phyloP scores from a whole-genome alignment of 2,888 invertebrate genomes.

The Drosophila nr. perissopoda region DNA sequence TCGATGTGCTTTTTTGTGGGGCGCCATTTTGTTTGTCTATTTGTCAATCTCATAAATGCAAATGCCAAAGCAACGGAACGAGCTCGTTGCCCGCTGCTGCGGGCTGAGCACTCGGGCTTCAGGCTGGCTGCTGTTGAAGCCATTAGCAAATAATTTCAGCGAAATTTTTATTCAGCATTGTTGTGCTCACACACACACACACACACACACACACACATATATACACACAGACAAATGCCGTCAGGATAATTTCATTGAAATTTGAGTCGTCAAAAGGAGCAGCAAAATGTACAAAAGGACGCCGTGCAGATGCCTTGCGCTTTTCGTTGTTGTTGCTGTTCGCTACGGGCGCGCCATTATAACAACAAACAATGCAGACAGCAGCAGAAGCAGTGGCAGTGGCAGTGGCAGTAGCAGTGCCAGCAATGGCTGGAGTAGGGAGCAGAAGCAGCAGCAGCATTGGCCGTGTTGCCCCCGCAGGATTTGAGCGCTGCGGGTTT shows the following conservation, averaged over 20 bases:
- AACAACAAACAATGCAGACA: slow-evolving; percentile 75
- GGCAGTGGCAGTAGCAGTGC: neutral
- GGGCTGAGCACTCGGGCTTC: slow-evolving; percentile 28
- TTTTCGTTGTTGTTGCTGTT: slow-evolving; percentile 59
- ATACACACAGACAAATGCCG: slow-evolving; percentile 58
- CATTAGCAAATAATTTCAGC: slow-evolving; percentile 80
- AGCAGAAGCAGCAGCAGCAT: slow-evolving; percentile 8
- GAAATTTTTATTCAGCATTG: slow-evolving; percentile 74
- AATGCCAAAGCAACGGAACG: slow-evolving; percentile 54
- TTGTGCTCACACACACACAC: slow-evolving; percentile 44
- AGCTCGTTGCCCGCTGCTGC: slow-evolving; percentile 28
- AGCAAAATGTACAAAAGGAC: slow-evolving; percentile 68
- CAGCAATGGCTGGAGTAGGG: slow-evolving; percentile 1
- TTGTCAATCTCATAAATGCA: slow-evolving; percentile 78
- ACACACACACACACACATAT: slow-evolving; percentile 4
- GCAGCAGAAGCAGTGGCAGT: slow-evolving; percentile 16
- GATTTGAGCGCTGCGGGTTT: slow-evolving; percentile 71
- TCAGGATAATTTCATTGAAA: slow-evolving; percentile 83
- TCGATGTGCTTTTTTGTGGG: slow-evolving; percentile 43
- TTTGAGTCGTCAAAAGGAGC: slow-evolving; percentile 78
- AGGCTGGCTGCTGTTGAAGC: slow-evolving; percentile 56
- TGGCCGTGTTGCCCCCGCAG: slow-evolving; percentile 63
- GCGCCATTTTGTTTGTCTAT: slow-evolving; percentile 75
- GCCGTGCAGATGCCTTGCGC: slow-evolving; percentile 75
- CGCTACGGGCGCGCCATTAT: slow-evolving; percentile 73